Evolutionary conservation across 2,888 invertebrate genomes (phyloP).

Genomic region (Coleophora flavipennella): DNA sequence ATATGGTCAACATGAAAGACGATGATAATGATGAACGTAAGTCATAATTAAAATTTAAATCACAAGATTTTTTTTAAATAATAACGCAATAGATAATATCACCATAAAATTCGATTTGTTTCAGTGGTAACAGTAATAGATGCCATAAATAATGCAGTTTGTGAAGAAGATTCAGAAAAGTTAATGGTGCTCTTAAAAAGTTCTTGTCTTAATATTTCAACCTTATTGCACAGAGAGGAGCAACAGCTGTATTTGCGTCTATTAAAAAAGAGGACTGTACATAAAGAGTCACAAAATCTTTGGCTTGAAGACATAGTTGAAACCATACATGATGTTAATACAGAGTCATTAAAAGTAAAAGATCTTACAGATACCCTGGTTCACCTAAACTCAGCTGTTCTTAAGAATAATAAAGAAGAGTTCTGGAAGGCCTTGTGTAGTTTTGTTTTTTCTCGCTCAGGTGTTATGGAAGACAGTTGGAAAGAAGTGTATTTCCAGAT

Average conservation of each 20-base stretch:
- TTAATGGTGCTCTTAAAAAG: conserved; percentile 63
- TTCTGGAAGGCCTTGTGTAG: conserved; percentile 48
- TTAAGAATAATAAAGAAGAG: conserved; percentile 50
- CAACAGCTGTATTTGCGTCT: conserved; percentile 66
- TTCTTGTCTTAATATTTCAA: conserved; percentile 53
- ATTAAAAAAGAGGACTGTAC: conserved; percentile 60
- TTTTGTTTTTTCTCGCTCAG: conserved; percentile 32
- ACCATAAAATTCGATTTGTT: conserved; percentile 22
- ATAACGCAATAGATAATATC: no score
- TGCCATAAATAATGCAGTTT: conserved; percentile 73
- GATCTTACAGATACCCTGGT: conserved; percentile 55
- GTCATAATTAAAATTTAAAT: conserved; percentile 20
- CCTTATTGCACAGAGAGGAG: conserved; percentile 57
- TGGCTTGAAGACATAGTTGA: conserved; percentile 74
- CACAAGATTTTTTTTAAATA: no score
- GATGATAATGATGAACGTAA: conserved; percentile 72
- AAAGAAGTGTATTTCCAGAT: conserved; percentile 61
- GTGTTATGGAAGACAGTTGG: conserved; percentile 42
- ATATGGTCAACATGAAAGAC: conserved; percentile 76
- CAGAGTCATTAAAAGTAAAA: conserved; percentile 64
- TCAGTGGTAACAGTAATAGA: conserved; percentile 72
- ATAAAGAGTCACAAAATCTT: conserved; percentile 69
- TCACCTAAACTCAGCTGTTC: conserved; percentile 51
- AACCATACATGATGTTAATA: conserved; percentile 55
- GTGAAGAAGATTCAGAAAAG: conserved; percentile 59